Percentiles rank a stretch among this genome's conserved stretches.
Conservation (phyloP, 2,113 vertebrate genomes). For the Anhinga rufa region DNA sequence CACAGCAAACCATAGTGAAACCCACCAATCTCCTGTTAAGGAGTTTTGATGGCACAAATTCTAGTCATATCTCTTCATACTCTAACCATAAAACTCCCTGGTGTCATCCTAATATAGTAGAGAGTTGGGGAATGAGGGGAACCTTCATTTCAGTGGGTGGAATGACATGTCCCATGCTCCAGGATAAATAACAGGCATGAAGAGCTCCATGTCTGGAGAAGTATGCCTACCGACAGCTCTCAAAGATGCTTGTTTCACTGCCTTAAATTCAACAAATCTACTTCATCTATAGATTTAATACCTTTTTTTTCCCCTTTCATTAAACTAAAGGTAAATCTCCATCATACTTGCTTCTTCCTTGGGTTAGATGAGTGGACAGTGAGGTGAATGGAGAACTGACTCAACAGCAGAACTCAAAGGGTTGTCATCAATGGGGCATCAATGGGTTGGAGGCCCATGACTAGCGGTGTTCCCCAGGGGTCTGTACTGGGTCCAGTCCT, state of each 20-base stretch:
- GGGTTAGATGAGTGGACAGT: too few species aligned
- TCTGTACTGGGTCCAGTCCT: too few species aligned
- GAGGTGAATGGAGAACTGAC: too few species aligned
- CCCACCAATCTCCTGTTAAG: background rate
- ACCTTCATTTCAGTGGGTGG: background rate
- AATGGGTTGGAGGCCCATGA: too few species aligned
- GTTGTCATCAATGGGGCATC: too few species aligned
- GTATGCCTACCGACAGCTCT: background rate
- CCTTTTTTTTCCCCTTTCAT: fast-evolving
- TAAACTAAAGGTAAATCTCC: background rate
- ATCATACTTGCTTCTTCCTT: background rate
- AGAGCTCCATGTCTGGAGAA: background rate
- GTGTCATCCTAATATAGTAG: background rate
- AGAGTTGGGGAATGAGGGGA: background rate
- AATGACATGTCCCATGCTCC: background rate
- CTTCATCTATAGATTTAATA: background rate
- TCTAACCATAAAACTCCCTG: background rate
- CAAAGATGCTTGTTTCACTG: background rate
- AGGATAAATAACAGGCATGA: background rate
- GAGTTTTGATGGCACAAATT: background rate
- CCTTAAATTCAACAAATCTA: background rate
- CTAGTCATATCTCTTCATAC: background rate
- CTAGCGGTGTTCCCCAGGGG: too few species aligned
- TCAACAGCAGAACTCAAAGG: too few species aligned
- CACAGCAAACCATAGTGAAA: fast-evolving